Base-by-base conservation (phyloP, 2,888 invertebrate genomes). In the Clitarchus hookeri region DNA sequence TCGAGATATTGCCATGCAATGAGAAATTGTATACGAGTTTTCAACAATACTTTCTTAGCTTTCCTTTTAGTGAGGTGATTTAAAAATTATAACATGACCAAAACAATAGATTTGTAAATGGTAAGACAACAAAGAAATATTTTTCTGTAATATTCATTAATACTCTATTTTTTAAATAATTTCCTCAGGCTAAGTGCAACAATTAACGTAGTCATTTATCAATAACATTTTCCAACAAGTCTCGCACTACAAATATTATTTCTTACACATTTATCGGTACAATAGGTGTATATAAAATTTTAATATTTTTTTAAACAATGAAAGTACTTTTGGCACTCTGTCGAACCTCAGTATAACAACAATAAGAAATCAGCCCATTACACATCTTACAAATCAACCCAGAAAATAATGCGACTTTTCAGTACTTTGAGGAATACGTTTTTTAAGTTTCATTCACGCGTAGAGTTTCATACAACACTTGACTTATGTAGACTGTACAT, bases 291-390 rank as follows among this genome's bases (percentile, higher is more conserved):
- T 23, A 65, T 23, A 65, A 65, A 12, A 65, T n/a, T 65, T 19
- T n/a, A 16, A n/a, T 65, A 9, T 19, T 65, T 65, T 65, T 9
- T 65, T 65, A 11, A 65, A 65, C 65, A 65, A 65, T 65, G 65
- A 65, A 65, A 65, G 65, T 65, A 82, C 44, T 82, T 82, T 82
- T 82, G 82, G 82, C 82, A 82, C 82, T 82, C 82, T 6, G 8
- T 82, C 82, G 27, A 82, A 82, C 36, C 19, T 82, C 65, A 65
- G 3, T 65, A 65, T n/a, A 65, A 65, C 65, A 65, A n/a, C n/a
- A n/a, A 19, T 65, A 12, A 23, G 65, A 19, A 65, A 65, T 8
- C n/a, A 65, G 48, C 16, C 16, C 48, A 65, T 65, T 23, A 65
- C 19, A 16, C 8, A 23, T 23, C 65, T 16, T 19, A 65, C 3